Percentiles rank a stretch among this genome's conserved stretches.
Conservation (phyloP, 2,113 vertebrate species). For the Lates calcarifer region DNA sequence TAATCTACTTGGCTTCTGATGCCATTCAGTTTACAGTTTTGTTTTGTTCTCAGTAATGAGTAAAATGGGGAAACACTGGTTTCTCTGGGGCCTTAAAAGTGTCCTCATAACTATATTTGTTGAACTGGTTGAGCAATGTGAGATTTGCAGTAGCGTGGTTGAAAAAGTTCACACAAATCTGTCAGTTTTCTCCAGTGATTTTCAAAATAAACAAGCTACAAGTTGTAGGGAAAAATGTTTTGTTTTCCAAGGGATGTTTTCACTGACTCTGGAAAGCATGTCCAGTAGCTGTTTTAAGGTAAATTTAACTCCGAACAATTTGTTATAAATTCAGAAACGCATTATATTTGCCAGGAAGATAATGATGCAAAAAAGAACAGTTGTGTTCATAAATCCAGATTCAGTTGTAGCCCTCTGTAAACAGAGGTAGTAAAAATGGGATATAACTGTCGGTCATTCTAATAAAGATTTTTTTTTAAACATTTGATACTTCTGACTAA, state of each 20-base stretch:
- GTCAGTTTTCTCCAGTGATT: background rate
- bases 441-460: background rate
- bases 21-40: conserved; percentile 7
- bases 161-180: background rate
- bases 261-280: background rate
- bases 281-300: background rate
- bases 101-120: background rate
- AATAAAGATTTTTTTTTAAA: background rate
- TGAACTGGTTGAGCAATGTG: background rate
- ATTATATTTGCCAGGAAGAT: background rate
- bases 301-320: background rate
- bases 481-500: background rate
- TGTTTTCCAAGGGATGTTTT: background rate
- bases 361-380: conserved; percentile 6
- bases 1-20: conserved; percentile 9
- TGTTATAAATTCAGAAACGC: background rate
- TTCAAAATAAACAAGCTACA: background rate
- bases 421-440: background rate
- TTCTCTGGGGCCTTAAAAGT: background rate
- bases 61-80: background rate
- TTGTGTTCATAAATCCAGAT: background rate
- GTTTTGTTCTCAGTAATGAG: conserved; percentile 17
- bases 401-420: background rate
- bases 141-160: background rate
- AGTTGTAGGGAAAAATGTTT: background rate